Percentiles rank a stretch among this genome's conserved stretches.
These are phyloP conservation scores for Byasa hedistus DNA, from an alignment of 2,888 invertebrate species.

Conservation along the genomic window DNA sequence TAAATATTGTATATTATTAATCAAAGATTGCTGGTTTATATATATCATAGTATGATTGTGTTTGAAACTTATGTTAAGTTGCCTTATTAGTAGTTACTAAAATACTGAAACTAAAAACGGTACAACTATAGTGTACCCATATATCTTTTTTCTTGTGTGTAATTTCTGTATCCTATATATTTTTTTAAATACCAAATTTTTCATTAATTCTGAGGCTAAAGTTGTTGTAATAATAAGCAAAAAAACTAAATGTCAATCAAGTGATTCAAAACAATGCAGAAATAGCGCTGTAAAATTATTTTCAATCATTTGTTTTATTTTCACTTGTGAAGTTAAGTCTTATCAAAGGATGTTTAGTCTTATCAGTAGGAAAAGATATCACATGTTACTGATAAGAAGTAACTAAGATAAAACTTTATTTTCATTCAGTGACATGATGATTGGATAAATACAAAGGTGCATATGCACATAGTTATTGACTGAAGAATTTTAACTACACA, in stretches of 20 bases:
- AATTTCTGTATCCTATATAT: no score
- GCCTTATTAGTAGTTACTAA: no score
- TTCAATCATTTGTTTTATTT: constrained; percentile 28
- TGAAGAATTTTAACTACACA: no score
- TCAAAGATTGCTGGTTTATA: no score
- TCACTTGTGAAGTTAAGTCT: constrained; percentile 22
- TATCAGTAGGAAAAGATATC: constrained; percentile 39
- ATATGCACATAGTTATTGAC: no score
- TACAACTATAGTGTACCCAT: no score
- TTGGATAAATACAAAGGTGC: not conserved
- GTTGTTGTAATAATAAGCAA: not conserved
- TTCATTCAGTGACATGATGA: not conserved
- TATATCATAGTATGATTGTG: no score
- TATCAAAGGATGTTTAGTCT: constrained; percentile 42
- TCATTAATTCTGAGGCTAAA: not conserved
- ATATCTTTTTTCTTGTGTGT: no score
- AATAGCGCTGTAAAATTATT: not conserved
- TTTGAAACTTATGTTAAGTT: no score
- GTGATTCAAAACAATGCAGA: constrained; percentile 17
- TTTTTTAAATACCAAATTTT: not conserved
- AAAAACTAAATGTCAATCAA: constrained; percentile 19
- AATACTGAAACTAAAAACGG: no score
- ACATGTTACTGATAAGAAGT: constrained; percentile 37
- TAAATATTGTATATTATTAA: no score
- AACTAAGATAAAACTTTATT: constrained; percentile 11